Conservation (phyloP, 2,888 invertebrate species). For the Eulithis testata region DNA sequence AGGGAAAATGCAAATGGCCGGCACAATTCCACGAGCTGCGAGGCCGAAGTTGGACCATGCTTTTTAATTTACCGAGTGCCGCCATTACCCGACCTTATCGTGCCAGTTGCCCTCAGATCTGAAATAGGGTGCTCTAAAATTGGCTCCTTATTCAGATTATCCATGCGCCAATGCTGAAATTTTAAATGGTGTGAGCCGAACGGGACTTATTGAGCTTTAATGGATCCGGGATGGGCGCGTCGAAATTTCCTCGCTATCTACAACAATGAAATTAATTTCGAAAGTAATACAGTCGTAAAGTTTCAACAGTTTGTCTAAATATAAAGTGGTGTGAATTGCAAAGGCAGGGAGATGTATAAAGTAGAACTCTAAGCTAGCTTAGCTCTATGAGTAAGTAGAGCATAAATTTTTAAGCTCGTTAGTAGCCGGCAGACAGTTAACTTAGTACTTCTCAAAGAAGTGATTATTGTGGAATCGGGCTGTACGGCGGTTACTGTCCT, state of each 20-base stretch:
- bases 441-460: conserved; percentile 22
- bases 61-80: conserved; percentile 76
- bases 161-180: conserved; percentile 61
- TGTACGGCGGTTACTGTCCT: conserved; percentile 17
- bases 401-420: conserved; percentile 32
- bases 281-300: conserved; percentile 41
- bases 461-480: conserved; percentile 21
- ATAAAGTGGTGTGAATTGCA: conserved; percentile 22
- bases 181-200: conserved; percentile 60
- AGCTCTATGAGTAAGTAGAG: conserved; percentile 25
- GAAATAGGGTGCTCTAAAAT: conserved; percentile 65
- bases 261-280: conserved; percentile 65
- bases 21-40: conserved; percentile 55
- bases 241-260: conserved; percentile 57
- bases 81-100: conserved; percentile 68
- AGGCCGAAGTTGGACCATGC: conserved; percentile 58
- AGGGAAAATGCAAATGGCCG: conserved; percentile 64
- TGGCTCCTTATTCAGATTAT: conserved; percentile 68
- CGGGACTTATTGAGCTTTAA: conserved; percentile 64
- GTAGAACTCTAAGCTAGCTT: conserved; percentile 17
- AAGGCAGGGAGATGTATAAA: conserved; percentile 14
- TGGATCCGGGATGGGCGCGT: conserved; percentile 50
- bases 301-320: conserved; percentile 21
- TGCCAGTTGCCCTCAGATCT: conserved; percentile 63
- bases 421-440: conserved; percentile 12